Evolutionary conservation across 2,888 invertebrate genomes (phyloP).

Genomic region (Dermolepida albohirtum): DNA sequence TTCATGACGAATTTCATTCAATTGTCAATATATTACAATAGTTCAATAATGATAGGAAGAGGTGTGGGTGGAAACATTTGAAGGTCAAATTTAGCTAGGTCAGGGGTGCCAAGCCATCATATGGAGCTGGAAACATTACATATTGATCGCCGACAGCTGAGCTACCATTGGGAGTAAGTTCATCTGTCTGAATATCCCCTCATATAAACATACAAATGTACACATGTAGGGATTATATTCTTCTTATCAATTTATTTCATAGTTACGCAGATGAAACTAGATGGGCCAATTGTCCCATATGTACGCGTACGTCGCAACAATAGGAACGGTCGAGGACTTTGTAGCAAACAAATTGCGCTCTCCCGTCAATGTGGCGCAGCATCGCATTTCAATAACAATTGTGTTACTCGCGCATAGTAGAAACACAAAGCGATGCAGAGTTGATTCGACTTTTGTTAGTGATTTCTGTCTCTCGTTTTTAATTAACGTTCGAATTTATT

Average conservation of each 20-base stretch:
- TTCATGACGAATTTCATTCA: not conserved
- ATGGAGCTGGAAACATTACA: constrained; percentile 42
- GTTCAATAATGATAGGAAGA: constrained; percentile 26
- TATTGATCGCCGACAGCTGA: constrained; percentile 46
- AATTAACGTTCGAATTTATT: not conserved
- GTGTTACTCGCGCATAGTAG: not conserved
- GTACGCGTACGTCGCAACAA: constrained; percentile 12
- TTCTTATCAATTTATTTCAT: constrained; percentile 22
- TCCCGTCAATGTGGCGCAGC: constrained; percentile 7
- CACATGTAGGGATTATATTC: not conserved
- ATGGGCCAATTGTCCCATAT: constrained; percentile 20
- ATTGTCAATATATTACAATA: no score
- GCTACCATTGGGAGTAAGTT: not conserved
- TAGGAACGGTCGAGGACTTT: constrained; percentile 1
- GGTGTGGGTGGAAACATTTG: constrained; percentile 36
- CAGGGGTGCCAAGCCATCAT: constrained; percentile 45
- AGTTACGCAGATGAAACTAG: constrained; percentile 1
- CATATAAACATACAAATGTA: not conserved
- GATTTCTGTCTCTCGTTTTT: not conserved
- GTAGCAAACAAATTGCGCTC: constrained; percentile 29
- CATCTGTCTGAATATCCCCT: not conserved
- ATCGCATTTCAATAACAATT: constrained; percentile 31
- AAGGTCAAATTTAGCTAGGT: constrained; percentile 49
- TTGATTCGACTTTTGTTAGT: not conserved
- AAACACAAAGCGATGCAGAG: not conserved